Base-by-base conservation (phyloP, 2,888 invertebrate genomes). In the Sarcophaga subvicina region DNA sequence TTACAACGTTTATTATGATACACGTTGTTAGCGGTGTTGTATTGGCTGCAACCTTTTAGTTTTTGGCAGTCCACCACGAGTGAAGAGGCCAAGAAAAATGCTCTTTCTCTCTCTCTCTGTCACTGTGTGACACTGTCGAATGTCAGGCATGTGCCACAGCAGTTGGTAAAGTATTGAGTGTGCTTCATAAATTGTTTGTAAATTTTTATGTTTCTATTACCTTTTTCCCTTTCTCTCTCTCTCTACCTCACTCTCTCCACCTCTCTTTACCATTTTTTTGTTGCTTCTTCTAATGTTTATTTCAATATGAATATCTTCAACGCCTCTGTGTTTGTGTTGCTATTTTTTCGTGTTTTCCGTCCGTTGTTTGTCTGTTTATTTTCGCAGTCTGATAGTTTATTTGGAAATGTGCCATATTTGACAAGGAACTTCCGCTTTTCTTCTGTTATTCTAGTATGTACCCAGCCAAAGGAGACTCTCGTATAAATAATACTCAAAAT, bases 321-420 rank as follows among this genome's bases (percentile, higher is more conserved):
- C 37, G 37, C 37, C 37, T 6, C 27, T 37, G 37, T 37, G 8
- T 37, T 37, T 37, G 37, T 37, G 37, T 37, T 27, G 2, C 6
- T 17, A 5, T 37, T 66, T 37, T 37, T 66, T 37, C 54, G 3
- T 73, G 60, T 82, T 73, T 79, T 63, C 12, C 76, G 22, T 70
- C 22, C 45, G n/a, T 71, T 37, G 63, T 63, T 66, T 60, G 37
- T 72, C 69, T 83, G 59, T 79, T 79, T 69, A 59, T 37, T 37
- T 37, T 37, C 37, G 77, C 47, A 78, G 80, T 63, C 73, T 62
- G 70, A 27, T 71, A 78, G 79, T 82, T 70, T 80, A 83, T 78
- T 86, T 86, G 83, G 86, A 80, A 73, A 62, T 45, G 71, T 83
- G 86, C 86, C 86, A 86, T 75, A 76, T 80, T 83, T 83, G 80